These are phyloP conservation scores for Dicranocentrus wangi DNA, from an alignment of 2,888 invertebrate species.

Conservation along the genomic window DNA sequence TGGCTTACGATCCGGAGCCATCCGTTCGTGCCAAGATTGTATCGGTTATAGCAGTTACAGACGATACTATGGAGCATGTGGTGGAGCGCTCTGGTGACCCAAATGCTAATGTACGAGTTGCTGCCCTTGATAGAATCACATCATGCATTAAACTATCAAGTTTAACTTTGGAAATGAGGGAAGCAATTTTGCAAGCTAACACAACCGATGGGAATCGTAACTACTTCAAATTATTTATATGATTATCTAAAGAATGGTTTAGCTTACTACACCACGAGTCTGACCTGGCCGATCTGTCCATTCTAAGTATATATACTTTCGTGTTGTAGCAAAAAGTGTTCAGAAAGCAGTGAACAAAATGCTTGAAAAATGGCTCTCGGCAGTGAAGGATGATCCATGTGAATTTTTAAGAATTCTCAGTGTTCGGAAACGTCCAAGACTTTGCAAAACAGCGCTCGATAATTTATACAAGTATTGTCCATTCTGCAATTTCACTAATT, in stretches of 20 bases:
- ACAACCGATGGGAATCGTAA: conserved; percentile 34
- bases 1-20: conserved; percentile 35
- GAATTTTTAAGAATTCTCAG: conserved; percentile 49
- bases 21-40: conserved; percentile 33
- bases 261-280: too few relatives aligned
- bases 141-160: conserved; percentile 6
- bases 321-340: conserved; percentile 7
- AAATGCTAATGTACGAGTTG: conserved; percentile 21
- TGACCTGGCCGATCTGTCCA: too few relatives aligned
- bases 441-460: conserved; percentile 30
- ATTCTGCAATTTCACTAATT: too few relatives aligned
- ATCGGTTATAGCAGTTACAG: conserved; percentile 24
- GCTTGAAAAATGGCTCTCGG: conserved; percentile 32
- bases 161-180: conserved; percentile 46
- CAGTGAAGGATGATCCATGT: conserved; percentile 34
- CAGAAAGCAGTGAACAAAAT: conserved; percentile 16
- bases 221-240: not conserved
- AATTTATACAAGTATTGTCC: conserved; percentile 37
- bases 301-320: too few relatives aligned
- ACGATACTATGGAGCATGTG: conserved; percentile 26
- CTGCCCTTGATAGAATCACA: conserved; percentile 28
- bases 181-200: conserved; percentile 47
- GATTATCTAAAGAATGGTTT: too few relatives aligned
- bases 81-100: conserved; percentile 52
- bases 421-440: conserved; percentile 26